Base-by-base conservation (phyloP, 92 coral and sea anemone species). In the Virgularia gustaviana region DNA sequence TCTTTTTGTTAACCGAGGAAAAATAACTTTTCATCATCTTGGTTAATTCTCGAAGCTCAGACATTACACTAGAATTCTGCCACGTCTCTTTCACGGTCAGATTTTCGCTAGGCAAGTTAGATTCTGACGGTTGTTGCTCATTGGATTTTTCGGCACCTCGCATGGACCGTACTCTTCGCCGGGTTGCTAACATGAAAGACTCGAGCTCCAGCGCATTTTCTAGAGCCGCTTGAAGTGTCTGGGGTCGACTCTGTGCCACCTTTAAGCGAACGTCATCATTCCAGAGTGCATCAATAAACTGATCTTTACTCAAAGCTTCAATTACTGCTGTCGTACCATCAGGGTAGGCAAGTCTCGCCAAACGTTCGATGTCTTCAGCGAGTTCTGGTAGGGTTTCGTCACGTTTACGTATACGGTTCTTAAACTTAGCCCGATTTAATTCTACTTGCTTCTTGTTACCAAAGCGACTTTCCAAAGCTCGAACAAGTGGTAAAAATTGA, bases 361-460 rank as follows among this genome's bases (percentile, higher is more conserved):
- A 55, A 25, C 62, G 8, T 36, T 55, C 62, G 16, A 55, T 4
- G 25, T 55, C 62, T 25, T 55, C 62, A 55, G 62, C 62, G 34
- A 55, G 2, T 16, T 55, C 62, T 6, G 62, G 62, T 27, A 55
- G 31, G 33, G 16, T 55, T 16, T 55, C 62, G 15, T 55, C 62
- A 25, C 32, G 62, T 20, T 55, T 20, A 10, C 62, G 62, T 3
- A 27, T 16, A 18, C 32, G 62, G 31, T 16, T 55, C 9, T 27
- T 20, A 3, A 55, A 27, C 31, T 27, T 55, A 6, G 31, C 31
- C 15, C 62, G 62, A 55, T 55, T 20, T 20, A 43, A 55, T 16
- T 55, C 62, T 15, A 27, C 62, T 27, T 55, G 62, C 31, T 27
- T 55, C 31, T 55, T 20, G 31, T 27, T 55, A 18, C 62, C 35